phyloP scores from a whole-genome alignment of 2,113 vertebrate genomes.

The Synchiropus splendidus region DNA sequence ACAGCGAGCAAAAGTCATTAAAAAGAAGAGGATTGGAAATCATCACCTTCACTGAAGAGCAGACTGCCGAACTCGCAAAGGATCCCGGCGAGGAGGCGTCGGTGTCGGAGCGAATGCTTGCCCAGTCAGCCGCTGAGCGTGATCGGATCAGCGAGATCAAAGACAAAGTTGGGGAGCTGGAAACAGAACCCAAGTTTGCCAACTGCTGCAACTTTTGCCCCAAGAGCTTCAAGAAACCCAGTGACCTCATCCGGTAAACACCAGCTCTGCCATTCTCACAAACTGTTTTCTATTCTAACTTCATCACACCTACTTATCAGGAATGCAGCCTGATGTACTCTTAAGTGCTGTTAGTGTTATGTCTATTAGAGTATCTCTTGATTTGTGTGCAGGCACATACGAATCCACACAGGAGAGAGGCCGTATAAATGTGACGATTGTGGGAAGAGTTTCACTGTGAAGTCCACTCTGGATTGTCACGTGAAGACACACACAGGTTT shows the following conservation, averaged over 20 bases:
- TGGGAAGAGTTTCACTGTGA: conserved; percentile 89
- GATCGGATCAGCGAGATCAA: conserved; percentile 95
- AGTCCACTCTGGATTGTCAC: conserved; percentile 87
- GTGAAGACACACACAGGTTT: conserved; percentile 85
- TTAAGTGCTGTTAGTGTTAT: too few relatives aligned
- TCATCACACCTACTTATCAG: too few relatives aligned
- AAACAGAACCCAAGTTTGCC: conserved; percentile 87
- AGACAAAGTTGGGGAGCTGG: conserved; percentile 83
- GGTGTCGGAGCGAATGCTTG: conserved; percentile 90
- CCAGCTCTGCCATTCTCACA: background rate
- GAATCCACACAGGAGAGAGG: conserved; percentile 86
- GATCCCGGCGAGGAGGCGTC: conserved; percentile 84
- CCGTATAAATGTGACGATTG: conserved; percentile 86
- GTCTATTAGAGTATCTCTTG: conserved; percentile 3
- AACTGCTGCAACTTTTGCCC: conserved; percentile 91
- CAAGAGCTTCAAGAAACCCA: conserved; percentile 98
- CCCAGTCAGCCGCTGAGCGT: conserved; percentile 91
- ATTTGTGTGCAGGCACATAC: conserved; percentile 71
- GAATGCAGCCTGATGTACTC: too few relatives aligned
- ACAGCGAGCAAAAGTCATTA: conserved; percentile 59
- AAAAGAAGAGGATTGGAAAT: conserved; percentile 81
- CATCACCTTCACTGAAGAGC: conserved; percentile 93
- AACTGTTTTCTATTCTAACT: too few relatives aligned
- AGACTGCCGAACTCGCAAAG: conserved; percentile 87
- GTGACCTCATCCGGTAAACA: conserved; percentile 87